Conservation (phyloP, 1,140 invertebrate species). For the Bombus vancouverensis region DNA sequence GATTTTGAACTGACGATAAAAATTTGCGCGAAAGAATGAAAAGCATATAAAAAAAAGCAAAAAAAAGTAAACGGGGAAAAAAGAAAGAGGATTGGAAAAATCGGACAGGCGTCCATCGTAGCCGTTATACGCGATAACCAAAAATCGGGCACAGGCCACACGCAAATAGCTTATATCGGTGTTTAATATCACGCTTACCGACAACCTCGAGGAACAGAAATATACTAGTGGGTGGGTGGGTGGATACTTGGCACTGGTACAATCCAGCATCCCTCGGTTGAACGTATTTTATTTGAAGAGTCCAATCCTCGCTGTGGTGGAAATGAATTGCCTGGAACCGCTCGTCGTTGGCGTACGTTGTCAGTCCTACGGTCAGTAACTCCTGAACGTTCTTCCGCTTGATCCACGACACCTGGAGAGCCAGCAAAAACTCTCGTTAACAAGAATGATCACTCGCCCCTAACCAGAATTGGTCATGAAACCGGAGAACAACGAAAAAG, state of each 20-base stretch:
- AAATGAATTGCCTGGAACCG: slow-evolving; percentile 93
- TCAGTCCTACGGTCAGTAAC: slow-evolving; percentile 91
- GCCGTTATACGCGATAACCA: background rate
- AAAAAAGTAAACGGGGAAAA: too few relatives aligned
- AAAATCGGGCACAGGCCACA: slow-evolving; percentile 14
- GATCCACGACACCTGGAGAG: slow-evolving; percentile 90
- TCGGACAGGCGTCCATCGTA: background rate
- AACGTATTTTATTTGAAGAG: slow-evolving; percentile 92
- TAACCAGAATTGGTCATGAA: background rate
- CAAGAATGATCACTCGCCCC: slow-evolving; percentile 5
- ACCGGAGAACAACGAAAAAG: background rate
- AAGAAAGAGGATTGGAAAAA: background rate
- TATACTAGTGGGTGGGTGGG: slow-evolving; percentile 93
- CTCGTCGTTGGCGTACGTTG: slow-evolving; percentile 93
- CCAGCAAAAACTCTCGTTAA: slow-evolving; percentile 42
- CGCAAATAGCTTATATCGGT: slow-evolving; percentile 44
- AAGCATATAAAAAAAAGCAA: background rate
- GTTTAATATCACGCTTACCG: slow-evolving; percentile 85
- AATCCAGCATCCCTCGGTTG: slow-evolving; percentile 90
- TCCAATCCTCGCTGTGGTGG: slow-evolving; percentile 94
- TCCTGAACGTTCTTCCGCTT: slow-evolving; percentile 89
- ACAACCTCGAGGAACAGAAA: slow-evolving; percentile 92
- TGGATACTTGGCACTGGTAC: slow-evolving; percentile 95
- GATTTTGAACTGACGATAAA: background rate
- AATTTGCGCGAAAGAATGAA: background rate